A percentile compares a stretch with the other conserved stretches of the same genome.
These are phyloP conservation scores for Koerneria pararmatus DNA, from an alignment of 2,888 invertebrate genomes.

Conservation along the genomic window DNA sequence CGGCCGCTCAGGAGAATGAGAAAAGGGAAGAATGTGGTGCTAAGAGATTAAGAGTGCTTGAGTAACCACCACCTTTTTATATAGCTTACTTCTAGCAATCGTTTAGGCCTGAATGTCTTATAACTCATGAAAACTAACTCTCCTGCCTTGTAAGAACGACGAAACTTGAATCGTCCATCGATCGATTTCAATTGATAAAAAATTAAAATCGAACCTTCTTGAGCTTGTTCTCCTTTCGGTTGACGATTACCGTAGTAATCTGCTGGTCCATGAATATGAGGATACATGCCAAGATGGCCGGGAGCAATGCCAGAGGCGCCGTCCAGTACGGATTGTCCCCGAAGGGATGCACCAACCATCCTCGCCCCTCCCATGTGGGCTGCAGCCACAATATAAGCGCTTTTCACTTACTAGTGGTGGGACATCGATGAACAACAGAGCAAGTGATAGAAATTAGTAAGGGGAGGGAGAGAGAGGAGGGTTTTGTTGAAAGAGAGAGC, in stretches of 20 bases:
- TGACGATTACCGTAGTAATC: conserved; percentile 96
- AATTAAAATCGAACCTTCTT: conserved; percentile 66
- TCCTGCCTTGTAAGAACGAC: no score
- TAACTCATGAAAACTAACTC: no score
- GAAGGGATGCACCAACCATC: conserved; percentile 58
- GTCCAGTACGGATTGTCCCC: conserved; percentile 78
- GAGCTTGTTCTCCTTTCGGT: conserved; percentile 93
- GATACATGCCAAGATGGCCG: conserved; percentile 89
- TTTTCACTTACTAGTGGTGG: no score
- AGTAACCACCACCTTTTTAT: no score
- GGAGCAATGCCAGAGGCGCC: conserved; percentile 76
- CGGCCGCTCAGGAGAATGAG: no score
- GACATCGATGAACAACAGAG: neutral
- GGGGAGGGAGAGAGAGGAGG: neutral
- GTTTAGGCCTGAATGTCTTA: no score
- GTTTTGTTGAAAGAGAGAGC: no score
- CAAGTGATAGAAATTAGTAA: neutral
- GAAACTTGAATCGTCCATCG: neutral
- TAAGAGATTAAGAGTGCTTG: no score
- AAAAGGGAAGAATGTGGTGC: no score
- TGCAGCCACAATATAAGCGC: no score
- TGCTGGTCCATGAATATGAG: conserved; percentile 99
- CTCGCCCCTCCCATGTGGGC: conserved; percentile 59
- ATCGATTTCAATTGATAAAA: neutral
- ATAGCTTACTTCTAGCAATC: no score